Percentiles rank a stretch among this genome's conserved stretches.
Conservation (phyloP, 35 echinoderm and acorn worm species). For the Apostichopus japonicus region DNA sequence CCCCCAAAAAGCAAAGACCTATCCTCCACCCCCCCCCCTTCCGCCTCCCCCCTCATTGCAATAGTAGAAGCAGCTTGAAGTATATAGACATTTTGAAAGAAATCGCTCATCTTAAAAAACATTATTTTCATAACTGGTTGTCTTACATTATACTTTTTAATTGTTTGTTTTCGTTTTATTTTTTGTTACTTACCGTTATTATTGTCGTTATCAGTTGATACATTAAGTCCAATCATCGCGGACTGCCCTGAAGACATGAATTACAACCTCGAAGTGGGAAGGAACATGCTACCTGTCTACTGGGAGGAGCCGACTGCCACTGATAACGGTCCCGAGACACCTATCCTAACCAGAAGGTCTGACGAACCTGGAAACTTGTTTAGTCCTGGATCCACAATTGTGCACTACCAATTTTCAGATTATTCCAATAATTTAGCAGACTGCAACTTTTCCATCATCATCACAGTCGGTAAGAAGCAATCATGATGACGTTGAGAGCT, state of each 20-base stretch:
- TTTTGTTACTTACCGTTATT: background rate
- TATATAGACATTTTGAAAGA: too few relatives aligned
- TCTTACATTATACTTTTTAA: too few relatives aligned
- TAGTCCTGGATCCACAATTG: constrained; percentile 15
- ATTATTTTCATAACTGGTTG: too few relatives aligned
- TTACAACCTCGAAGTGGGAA: background rate
- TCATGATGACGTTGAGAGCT: too few relatives aligned
- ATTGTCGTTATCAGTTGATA: constrained; percentile 20
- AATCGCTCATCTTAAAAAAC: too few relatives aligned
- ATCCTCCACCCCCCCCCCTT: too few relatives aligned
- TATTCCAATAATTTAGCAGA: background rate
- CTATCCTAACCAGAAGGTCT: background rate
- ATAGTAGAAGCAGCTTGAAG: too few relatives aligned
- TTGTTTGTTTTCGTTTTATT: background rate
- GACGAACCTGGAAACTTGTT: background rate
- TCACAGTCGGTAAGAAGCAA: constrained; percentile 11
- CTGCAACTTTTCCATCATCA: background rate
- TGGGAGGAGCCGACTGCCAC: constrained; percentile 16
- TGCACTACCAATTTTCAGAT: constrained; percentile 12
- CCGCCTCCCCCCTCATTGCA: too few relatives aligned
- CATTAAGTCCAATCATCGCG: background rate
- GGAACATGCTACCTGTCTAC: background rate
- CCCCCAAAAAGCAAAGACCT: too few relatives aligned
- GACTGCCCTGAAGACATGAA: constrained; percentile 3
- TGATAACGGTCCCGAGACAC: background rate